These are phyloP conservation scores for Ichneumon xanthorius DNA, from an alignment of 2,888 invertebrate genomes.

Conservation along the genomic window DNA sequence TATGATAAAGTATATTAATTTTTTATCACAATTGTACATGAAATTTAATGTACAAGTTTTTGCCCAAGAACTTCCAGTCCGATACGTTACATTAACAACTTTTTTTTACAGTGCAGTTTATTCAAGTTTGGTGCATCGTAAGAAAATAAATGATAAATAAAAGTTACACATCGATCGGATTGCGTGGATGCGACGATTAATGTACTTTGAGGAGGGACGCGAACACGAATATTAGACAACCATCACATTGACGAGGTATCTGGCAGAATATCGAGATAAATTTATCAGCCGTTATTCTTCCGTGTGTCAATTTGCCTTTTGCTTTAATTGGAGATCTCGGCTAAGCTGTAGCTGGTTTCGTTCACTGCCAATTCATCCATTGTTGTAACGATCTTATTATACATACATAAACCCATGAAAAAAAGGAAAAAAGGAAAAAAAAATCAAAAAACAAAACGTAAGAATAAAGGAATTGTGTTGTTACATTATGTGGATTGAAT, in stretches of 20 bases:
- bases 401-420: slow-evolving; percentile 49
- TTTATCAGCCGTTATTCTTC: slow-evolving; percentile 62
- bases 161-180: slow-evolving; percentile 41
- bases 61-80: too few species aligned
- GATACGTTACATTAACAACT: too few species aligned
- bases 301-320: slow-evolving; percentile 57
- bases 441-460: slow-evolving; percentile 65
- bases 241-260: slow-evolving; percentile 36
- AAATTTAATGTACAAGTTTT: too few species aligned
- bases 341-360: slow-evolving; percentile 74
- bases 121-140: slow-evolving; percentile 26
- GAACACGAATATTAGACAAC: slow-evolving; percentile 35
- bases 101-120: slow-evolving; percentile 2
- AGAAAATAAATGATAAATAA: slow-evolving; percentile 11
- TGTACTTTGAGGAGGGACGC: slow-evolving; percentile 66
- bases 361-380: slow-evolving; percentile 80
- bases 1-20: too few species aligned
- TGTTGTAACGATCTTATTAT: slow-evolving; percentile 72
- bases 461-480: slow-evolving; percentile 71
- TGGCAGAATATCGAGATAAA: slow-evolving; percentile 50
- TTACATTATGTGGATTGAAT: slow-evolving; percentile 70
- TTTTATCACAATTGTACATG: too few species aligned
- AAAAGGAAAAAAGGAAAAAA: slow-evolving; percentile 22
- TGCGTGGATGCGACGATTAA: slow-evolving; percentile 65
- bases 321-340: slow-evolving; percentile 71